Base-by-base conservation (phyloP, 1,140 invertebrate genomes). In the Anastatus disparis region DNA sequence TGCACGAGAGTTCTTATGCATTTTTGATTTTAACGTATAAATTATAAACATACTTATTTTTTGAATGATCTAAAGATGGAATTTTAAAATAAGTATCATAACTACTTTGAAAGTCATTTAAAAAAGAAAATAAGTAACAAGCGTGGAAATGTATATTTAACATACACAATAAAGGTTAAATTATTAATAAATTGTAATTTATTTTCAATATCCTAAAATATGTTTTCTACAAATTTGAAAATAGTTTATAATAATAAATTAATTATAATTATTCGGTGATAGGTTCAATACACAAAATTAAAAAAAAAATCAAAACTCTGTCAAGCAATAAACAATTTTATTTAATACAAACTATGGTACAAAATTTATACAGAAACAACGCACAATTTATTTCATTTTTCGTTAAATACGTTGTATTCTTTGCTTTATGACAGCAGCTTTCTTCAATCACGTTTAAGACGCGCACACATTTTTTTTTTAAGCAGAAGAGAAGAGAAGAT, bases 341-440 rank as follows among this genome's bases (percentile, higher is more conserved):
- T 85, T 87, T 85, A 79, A 85, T 86, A 87, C 82, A 87, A 86
- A 86, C 85, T 87, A 87, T 87, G 81, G 84, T 87, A 87, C 85
- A 87, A 87, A 87, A 87, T 85, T 84, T 85, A 83, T 84, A 85
- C 84, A 85, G 79, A 84, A 61, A 83, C 79, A 84, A 84, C 80
- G 81, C 80, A 83, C 78, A 77, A 76, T 84, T 81, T 77, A 74
- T 71, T 76, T 74, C 71, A 59, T 63, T 76, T 74, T 76, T 74
- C 68, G 15, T 52, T 59, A 40, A 4, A 27, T 64, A 62, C 46
- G 56, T 68, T 77, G 74, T 75, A 75, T 68, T 75, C 65, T 70
- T n/a, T 73, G 70, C 55, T 72, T n/a, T 55, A 79, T 76, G 79
- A 83, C 74, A 81, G 78, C 76, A 79, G 76, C 72, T 81, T 79